phyloP scores from a whole-genome alignment of 1,140 invertebrate genomes.

The Anadara kagoshimensis region DNA sequence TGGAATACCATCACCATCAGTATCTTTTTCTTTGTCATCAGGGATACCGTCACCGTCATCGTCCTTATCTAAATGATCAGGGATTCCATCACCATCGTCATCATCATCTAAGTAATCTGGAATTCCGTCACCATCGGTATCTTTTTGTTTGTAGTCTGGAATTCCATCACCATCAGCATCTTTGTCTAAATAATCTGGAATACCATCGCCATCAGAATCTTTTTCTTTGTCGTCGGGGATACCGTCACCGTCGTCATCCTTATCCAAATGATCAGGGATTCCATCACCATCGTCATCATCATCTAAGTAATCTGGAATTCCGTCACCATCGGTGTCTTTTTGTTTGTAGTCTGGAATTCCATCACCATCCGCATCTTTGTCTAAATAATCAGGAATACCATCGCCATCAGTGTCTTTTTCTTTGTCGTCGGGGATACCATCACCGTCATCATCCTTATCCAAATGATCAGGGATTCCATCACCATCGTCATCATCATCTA shows the following conservation, averaged over 20 bases:
- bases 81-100: constrained; percentile 63
- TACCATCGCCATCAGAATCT: constrained; percentile 61
- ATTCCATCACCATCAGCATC: constrained; percentile 34
- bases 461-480: too few species aligned
- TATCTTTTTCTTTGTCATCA: constrained; percentile 63
- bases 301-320: too few species aligned
- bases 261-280: too few species aligned
- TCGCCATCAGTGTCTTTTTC: too few species aligned
- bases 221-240: constrained; percentile 50
- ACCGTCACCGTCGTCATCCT: constrained; percentile 51
- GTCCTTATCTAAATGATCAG: constrained; percentile 58
- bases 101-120: constrained; percentile 40
- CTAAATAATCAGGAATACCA: too few species aligned
- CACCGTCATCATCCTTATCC: too few species aligned
- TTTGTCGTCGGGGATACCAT: too few species aligned
- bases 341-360: too few species aligned
- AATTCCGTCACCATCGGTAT: background rate
- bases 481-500: too few species aligned
- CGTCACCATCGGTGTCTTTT: too few species aligned
- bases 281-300: too few species aligned
- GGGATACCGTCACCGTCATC: constrained; percentile 62
- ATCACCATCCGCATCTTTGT: too few species aligned
- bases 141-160: background rate
- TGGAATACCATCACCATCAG: constrained; percentile 67
- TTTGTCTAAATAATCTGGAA: constrained; percentile 61